These are phyloP conservation scores for Drosophila sp. DNA, from an alignment of 1,140 invertebrate species.

Conservation along the genomic window DNA sequence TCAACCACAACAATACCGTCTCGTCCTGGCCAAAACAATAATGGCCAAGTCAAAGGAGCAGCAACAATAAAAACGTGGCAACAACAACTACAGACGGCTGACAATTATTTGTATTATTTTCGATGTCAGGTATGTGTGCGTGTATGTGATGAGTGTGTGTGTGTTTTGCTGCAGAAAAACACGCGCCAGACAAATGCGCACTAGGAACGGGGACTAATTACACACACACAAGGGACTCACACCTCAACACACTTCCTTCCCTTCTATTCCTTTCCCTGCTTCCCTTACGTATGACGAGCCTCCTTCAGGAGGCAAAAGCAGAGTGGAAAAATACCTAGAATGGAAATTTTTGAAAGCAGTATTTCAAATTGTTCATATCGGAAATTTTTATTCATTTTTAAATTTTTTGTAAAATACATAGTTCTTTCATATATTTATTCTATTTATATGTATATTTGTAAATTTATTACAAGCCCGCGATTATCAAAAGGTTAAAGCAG, in stretches of 20 bases:
- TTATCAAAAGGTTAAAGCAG: no score
- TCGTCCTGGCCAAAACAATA: constrained; percentile 29
- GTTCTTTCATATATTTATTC: no score
- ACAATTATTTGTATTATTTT: constrained; percentile 40
- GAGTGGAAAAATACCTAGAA: constrained; percentile 16
- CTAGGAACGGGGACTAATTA: constrained; percentile 32
- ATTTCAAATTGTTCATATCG: no score
- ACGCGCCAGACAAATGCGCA: constrained; percentile 55
- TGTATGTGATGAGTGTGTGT: background rate
- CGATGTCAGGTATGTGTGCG: background rate
- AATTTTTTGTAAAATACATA: no score
- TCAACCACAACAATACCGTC: constrained; percentile 28
- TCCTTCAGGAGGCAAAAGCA: constrained; percentile 3
- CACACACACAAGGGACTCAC: background rate
- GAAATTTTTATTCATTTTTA: background rate
- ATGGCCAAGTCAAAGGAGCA: constrained; percentile 9
- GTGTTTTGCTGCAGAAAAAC: constrained; percentile 6
- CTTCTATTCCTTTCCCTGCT: no score
- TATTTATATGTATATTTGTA: no score
- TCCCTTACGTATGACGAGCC: background rate
- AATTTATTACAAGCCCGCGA: no score
- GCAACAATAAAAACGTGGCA: background rate
- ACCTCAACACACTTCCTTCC: background rate
- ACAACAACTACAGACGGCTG: constrained; percentile 20
- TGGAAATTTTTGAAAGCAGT: constrained; percentile 6